A percentile compares a stretch with the other conserved stretches of the same genome.
phyloP scores from a whole-genome alignment of 2,888 invertebrate genomes.

The Tridacna gigas region DNA sequence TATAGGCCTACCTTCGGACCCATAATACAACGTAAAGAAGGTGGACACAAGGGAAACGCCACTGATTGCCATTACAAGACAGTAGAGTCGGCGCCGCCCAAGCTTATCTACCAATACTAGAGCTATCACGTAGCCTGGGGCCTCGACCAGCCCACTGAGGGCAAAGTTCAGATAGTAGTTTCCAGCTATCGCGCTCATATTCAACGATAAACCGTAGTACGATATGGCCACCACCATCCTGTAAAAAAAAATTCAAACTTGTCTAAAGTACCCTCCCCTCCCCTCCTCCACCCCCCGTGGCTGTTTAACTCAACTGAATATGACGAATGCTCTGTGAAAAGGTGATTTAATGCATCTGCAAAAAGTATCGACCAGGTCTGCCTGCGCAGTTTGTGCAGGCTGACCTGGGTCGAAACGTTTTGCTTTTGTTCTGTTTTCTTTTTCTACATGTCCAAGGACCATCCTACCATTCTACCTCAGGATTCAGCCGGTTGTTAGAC shows the following conservation, averaged over 20 bases:
- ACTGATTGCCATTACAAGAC: neutral
- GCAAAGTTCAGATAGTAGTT: slow-evolving; percentile 18
- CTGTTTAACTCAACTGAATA: too few relatives aligned
- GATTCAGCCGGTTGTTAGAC: too few relatives aligned
- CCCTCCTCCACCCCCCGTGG: too few relatives aligned
- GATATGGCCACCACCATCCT: slow-evolving; percentile 2
- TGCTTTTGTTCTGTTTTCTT: too few relatives aligned
- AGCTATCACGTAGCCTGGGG: neutral
- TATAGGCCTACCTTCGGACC: neutral
- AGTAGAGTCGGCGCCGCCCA: slow-evolving; percentile 1
- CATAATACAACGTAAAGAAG: neutral
- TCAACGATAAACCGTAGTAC: slow-evolving; percentile 9
- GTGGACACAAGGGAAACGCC: slow-evolving; percentile 7
- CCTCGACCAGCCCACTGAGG: slow-evolving; percentile 17
- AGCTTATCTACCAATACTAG: neutral
- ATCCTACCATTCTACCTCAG: too few relatives aligned
- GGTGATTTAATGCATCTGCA: too few relatives aligned
- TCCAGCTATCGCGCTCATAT: neutral
- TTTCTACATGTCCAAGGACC: too few relatives aligned
- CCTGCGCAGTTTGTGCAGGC: too few relatives aligned
- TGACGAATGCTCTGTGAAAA: too few relatives aligned
- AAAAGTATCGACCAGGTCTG: too few relatives aligned
- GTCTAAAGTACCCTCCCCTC: neutral
- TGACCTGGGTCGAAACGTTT: too few relatives aligned
- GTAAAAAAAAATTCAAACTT: neutral